Percentiles rank a stretch among this genome's conserved stretches.
phyloP scores from a whole-genome alignment of 2,888 invertebrate species.

The Diaperis boleti region DNA sequence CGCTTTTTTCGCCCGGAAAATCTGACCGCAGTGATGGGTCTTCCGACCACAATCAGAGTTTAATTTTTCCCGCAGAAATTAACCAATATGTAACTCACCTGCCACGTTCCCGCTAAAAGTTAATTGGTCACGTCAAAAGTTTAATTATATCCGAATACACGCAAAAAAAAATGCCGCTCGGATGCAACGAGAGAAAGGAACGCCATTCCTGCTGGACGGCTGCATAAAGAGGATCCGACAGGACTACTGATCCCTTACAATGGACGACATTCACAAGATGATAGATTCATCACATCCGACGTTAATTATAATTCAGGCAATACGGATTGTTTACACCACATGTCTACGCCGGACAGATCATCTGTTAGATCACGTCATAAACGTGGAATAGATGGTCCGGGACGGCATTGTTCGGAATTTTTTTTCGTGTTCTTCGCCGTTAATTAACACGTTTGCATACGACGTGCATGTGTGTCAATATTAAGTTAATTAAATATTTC shows the following conservation, averaged over 20 bases:
- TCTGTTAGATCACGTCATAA: conserved; percentile 53
- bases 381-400: conserved; percentile 36
- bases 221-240: conserved; percentile 40
- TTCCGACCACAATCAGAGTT: conserved; percentile 19
- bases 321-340: conserved; percentile 57
- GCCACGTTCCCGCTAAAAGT: conserved; percentile 29
- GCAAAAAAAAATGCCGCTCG: conserved; percentile 22
- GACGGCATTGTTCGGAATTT: conserved; percentile 4
- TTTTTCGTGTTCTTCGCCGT: conserved; percentile 6
- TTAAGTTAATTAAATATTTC: conserved; percentile 58
- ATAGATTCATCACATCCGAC: conserved; percentile 62
- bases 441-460: conserved; percentile 31
- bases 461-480: conserved; percentile 34
- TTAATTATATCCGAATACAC: conserved; percentile 31
- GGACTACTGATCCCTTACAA: conserved; percentile 44
- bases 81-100: conserved; percentile 29
- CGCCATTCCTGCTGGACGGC: conserved; percentile 22
- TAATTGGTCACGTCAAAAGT: conserved; percentile 43
- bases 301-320: conserved; percentile 60
- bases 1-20: neutral
- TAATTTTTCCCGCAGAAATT: conserved; percentile 33
- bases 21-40: neutral
- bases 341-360: conserved; percentile 57
- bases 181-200: conserved; percentile 28
- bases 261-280: conserved; percentile 57